Conservation (phyloP, 2,888 invertebrate genomes). For the Thalpophila matura region DNA sequence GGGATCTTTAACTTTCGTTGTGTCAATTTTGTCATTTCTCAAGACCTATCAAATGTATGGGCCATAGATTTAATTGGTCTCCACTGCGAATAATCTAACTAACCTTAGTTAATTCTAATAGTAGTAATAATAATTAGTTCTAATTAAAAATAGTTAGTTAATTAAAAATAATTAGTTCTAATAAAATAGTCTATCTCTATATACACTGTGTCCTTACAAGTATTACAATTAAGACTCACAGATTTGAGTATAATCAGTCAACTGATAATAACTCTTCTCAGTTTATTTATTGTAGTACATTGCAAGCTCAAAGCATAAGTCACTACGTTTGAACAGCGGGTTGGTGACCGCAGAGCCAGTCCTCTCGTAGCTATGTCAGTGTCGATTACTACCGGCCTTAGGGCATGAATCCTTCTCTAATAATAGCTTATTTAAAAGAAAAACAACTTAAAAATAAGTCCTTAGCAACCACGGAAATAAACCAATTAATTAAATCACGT, state of each 20-base stretch:
- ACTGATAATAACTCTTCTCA: neutral
- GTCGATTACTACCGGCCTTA: neutral
- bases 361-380: neutral
- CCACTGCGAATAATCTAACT: too few relatives aligned
- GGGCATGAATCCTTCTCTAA: constrained; percentile 11
- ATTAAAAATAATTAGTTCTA: too few relatives aligned
- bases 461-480: constrained; percentile 58
- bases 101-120: too few relatives aligned
- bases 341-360: neutral
- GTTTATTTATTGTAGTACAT: neutral
- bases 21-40: too few relatives aligned
- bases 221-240: neutral
- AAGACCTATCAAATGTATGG: too few relatives aligned
- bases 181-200: too few relatives aligned
- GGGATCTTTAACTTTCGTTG: too few relatives aligned
- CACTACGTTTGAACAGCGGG: neutral
- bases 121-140: too few relatives aligned
- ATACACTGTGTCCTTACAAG: too few relatives aligned
- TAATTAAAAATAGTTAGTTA: too few relatives aligned
- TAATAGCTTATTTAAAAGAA: constrained; percentile 19
- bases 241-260: neutral
- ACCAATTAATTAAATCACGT: constrained; percentile 46
- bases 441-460: constrained; percentile 25
- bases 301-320: neutral
- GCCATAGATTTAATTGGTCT: too few relatives aligned